Evolutionary conservation across 2,797 vertebrate species (phyloP).

Genomic region (Acanthornis magna): DNA sequence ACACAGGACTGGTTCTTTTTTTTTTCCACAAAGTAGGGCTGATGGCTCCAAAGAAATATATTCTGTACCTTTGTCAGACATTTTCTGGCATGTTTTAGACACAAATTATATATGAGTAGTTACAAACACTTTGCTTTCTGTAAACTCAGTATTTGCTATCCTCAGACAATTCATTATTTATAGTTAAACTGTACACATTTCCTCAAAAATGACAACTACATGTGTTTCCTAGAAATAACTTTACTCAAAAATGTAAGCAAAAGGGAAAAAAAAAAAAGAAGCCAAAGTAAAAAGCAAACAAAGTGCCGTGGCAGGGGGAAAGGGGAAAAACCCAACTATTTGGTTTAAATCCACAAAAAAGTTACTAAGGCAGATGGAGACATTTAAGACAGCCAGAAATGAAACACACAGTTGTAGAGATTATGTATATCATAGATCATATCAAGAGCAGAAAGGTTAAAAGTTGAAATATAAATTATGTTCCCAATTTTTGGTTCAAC

Average conservation of each 20-base stretch:
- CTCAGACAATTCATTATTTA: not conserved
- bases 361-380: not conserved
- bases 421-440: not conserved
- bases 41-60: not conserved
- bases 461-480: not conserved
- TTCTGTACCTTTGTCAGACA: not conserved
- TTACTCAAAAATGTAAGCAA: not conserved
- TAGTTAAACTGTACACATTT: not conserved
- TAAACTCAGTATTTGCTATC: not conserved
- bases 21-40: not conserved
- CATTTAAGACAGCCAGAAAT: not conserved
- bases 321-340: fast-evolving
- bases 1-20: not conserved
- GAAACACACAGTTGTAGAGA: not conserved
- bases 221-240: not conserved
- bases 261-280: not conserved
- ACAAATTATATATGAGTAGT: not conserved
- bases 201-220: not conserved
- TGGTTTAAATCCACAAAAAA: not conserved
- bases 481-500: not conserved
- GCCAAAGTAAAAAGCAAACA: not conserved
- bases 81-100: not conserved
- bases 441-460: not conserved
- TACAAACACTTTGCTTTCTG: not conserved
- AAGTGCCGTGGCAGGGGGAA: fast-evolving